Conservation (phyloP, 1,140 invertebrate species). For the Acyrthosiphon pisum region DNA sequence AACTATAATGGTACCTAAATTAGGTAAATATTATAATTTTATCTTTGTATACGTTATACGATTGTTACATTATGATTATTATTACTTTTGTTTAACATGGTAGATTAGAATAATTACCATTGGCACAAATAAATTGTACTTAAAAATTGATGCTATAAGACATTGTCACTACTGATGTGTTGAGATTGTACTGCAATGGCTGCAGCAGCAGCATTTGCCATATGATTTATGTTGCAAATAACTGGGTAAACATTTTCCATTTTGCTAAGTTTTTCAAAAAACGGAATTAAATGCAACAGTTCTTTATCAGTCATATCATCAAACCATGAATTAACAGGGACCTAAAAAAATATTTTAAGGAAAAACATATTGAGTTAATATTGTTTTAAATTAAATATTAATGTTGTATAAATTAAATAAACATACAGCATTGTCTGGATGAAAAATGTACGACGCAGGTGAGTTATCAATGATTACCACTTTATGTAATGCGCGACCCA, state of each 20-base stretch:
- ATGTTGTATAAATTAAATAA: background rate
- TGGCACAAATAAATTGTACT: slow-evolving; percentile 54
- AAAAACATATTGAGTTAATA: slow-evolving; percentile 21
- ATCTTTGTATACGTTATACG: slow-evolving; percentile 18
- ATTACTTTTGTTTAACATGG: slow-evolving; percentile 25
- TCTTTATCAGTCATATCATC: slow-evolving; percentile 96
- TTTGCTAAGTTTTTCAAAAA: slow-evolving; percentile 93
- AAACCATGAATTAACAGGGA: slow-evolving; percentile 97
- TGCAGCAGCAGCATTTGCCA: slow-evolving; percentile 66
- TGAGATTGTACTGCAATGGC: slow-evolving; percentile 5
- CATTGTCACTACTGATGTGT: background rate
- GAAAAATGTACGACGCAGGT: slow-evolving; percentile 99
- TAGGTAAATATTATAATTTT: slow-evolving; percentile 24
- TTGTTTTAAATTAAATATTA: background rate
- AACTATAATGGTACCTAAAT: slow-evolving; percentile 13
- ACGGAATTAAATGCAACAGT: slow-evolving; percentile 91
- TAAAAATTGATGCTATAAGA: slow-evolving; percentile 43
- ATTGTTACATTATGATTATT: slow-evolving; percentile 23
- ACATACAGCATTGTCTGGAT: slow-evolving; percentile 99
- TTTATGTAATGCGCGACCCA: slow-evolving; percentile 94
- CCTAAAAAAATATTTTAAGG: slow-evolving; percentile 68
- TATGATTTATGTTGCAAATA: slow-evolving; percentile 81
- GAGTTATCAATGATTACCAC: slow-evolving; percentile 99
- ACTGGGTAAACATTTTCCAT: slow-evolving; percentile 93
- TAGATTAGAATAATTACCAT: slow-evolving; percentile 20